Conservation (phyloP, 2,888 invertebrate species). For the Opisthograptis luteolata region DNA sequence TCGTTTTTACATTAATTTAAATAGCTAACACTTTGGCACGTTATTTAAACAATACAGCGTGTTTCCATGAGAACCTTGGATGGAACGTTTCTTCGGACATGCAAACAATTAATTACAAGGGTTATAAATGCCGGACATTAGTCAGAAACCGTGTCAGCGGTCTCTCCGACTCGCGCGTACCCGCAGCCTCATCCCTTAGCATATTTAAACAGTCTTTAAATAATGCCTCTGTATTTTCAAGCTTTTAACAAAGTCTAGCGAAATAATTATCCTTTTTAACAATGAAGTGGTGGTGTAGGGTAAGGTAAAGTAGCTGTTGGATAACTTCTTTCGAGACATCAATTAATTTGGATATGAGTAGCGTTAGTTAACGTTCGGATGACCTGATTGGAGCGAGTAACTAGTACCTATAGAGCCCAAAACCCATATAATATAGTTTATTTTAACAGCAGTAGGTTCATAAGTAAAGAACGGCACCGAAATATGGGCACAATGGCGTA, state of each 20-base stretch:
- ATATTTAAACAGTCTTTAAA: conserved; percentile 41
- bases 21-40: conserved; percentile 43
- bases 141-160: conserved; percentile 73
- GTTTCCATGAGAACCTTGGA: conserved; percentile 68
- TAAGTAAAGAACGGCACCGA: too few species aligned
- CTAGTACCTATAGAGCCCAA: too few species aligned
- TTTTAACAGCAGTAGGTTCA: too few species aligned
- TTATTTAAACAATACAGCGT: conserved; percentile 71
- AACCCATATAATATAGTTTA: too few species aligned
- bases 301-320: neutral
- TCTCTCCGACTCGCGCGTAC: conserved; percentile 53
- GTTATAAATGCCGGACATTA: conserved; percentile 82
- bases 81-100: conserved; percentile 79
- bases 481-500: too few species aligned
- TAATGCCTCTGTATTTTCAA: conserved; percentile 25
- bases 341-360: too few species aligned
- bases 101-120: conserved; percentile 83
- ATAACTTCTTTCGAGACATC: too few species aligned
- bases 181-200: conserved; percentile 44
- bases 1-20: conserved; percentile 15
- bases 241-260: conserved; percentile 24
- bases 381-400: too few species aligned
- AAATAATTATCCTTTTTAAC: conserved; percentile 22
- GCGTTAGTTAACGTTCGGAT: too few species aligned
- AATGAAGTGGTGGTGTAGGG: conserved; percentile 12